These are phyloP conservation scores for Rhamphomyia laevipes DNA, from an alignment of 2,888 invertebrate genomes.

Conservation along the genomic window DNA sequence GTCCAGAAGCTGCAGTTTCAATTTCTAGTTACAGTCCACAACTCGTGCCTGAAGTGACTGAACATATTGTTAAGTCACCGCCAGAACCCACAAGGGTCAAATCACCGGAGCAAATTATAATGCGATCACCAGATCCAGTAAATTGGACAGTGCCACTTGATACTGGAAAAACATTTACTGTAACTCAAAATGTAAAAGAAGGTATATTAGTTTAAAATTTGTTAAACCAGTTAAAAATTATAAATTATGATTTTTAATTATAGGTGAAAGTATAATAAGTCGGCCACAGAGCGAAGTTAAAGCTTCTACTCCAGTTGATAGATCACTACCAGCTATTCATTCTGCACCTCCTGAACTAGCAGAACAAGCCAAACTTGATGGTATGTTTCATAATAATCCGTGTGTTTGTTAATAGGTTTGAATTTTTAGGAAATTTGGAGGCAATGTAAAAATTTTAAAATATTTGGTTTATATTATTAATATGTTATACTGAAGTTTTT, in stretches of 20 bases:
- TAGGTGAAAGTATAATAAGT: constrained; percentile 60
- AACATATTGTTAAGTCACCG: constrained; percentile 79
- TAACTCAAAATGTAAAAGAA: constrained; percentile 81
- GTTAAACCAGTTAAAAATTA: background rate
- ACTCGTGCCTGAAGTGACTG: constrained; percentile 35
- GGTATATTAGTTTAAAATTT: constrained; percentile 36
- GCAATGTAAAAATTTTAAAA: no score
- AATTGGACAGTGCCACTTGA: constrained; percentile 92
- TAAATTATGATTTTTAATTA: background rate
- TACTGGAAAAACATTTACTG: constrained; percentile 86
- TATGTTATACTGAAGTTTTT: no score
- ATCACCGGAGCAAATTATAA: constrained; percentile 84
- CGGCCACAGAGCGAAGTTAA: constrained; percentile 83
- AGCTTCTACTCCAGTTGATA: constrained; percentile 55
- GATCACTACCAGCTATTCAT: constrained; percentile 51
- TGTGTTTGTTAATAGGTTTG: background rate
- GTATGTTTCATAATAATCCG: constrained; percentile 23
- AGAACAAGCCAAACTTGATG: constrained; percentile 47
- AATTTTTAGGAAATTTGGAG: background rate
- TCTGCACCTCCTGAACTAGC: constrained; percentile 55
- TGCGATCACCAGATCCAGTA: constrained; percentile 87
- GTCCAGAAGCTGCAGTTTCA: constrained; percentile 31
- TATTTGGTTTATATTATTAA: no score
- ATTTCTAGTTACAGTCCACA: constrained; percentile 35
- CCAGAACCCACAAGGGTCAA: constrained; percentile 88